phyloP scores from a whole-genome alignment of 2,888 invertebrate genomes.

The Amphipyra tragopoginis region DNA sequence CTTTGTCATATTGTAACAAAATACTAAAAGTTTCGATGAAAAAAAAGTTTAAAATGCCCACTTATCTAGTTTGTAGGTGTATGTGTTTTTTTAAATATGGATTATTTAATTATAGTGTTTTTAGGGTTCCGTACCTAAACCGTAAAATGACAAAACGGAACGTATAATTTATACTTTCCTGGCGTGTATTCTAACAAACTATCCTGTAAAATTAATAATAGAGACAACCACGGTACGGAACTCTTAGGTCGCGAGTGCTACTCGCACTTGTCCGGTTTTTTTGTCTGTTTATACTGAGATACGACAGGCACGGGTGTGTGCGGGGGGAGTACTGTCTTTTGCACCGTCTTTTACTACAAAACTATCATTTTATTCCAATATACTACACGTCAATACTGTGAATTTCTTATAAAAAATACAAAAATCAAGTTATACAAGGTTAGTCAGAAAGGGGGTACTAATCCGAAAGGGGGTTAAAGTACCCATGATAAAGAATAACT shows the following conservation, averaged over 20 bases:
- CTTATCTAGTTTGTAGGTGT: constrained; percentile 86
- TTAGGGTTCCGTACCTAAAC: no score
- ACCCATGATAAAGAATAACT: no score
- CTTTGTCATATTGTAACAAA: constrained; percentile 46
- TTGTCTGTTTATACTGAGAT: constrained; percentile 78
- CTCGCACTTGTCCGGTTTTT: no score
- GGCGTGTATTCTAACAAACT: no score
- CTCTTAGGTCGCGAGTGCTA: no score
- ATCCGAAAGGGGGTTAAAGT: no score
- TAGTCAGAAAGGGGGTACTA: no score
- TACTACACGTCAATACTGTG: background rate
- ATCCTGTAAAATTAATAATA: no score
- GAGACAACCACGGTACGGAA: no score
- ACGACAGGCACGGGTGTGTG: constrained; percentile 73
- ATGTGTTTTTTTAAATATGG: constrained; percentile 82
- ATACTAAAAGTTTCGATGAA: constrained; percentile 56
- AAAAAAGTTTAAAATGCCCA: constrained; percentile 66
- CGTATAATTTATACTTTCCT: no score
- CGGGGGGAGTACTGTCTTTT: constrained; percentile 44
- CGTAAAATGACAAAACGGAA: no score
- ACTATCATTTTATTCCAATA: background rate
- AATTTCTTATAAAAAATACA: background rate
- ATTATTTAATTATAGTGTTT: constrained; percentile 80
- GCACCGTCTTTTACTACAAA: constrained; percentile 24
- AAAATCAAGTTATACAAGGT: background rate